These are phyloP conservation scores for Panthera leo DNA, from an alignment of 2,113 vertebrate species.

Conservation along the genomic window DNA sequence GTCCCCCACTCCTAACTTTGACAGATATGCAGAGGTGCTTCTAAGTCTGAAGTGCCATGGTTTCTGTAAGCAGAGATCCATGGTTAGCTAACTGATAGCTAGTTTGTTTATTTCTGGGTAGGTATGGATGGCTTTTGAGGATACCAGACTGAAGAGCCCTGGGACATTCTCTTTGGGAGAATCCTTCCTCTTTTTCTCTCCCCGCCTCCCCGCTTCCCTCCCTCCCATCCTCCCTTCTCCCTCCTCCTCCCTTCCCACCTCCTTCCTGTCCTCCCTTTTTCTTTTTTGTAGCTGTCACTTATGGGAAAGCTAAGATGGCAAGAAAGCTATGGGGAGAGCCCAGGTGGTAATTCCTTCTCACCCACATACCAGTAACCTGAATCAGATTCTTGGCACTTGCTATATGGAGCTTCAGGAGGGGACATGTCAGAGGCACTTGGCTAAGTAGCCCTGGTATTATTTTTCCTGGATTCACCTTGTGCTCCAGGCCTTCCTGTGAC, in stretches of 20 bases:
- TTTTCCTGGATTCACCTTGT: constrained; percentile 44
- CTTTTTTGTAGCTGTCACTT: constrained; percentile 18
- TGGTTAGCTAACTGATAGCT: neutral
- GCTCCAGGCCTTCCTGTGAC: neutral
- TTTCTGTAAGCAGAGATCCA: neutral
- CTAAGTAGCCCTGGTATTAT: constrained; percentile 7
- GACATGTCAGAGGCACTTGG: constrained; percentile 8
- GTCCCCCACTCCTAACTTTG: constrained; percentile 1
- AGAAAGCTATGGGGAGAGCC: neutral
- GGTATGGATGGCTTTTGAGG: neutral
- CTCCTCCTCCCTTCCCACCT: too few relatives aligned
- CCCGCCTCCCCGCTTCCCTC: rapidly evolving
- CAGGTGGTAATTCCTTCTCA: constrained; percentile 30
- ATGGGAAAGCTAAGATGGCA: neutral
- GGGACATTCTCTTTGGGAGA: neutral
- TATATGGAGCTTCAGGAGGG: neutral
- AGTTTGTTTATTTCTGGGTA: neutral
- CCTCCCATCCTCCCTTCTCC: rapidly evolving
- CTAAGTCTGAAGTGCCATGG: neutral
- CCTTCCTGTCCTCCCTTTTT: neutral
- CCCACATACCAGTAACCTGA: neutral
- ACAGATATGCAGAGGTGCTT: neutral
- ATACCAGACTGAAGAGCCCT: neutral
- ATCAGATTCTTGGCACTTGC: neutral
- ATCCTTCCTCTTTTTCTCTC: neutral